These are phyloP conservation scores for Amblyteles armatorius DNA, from an alignment of 2,888 invertebrate species.

Conservation along the genomic window DNA sequence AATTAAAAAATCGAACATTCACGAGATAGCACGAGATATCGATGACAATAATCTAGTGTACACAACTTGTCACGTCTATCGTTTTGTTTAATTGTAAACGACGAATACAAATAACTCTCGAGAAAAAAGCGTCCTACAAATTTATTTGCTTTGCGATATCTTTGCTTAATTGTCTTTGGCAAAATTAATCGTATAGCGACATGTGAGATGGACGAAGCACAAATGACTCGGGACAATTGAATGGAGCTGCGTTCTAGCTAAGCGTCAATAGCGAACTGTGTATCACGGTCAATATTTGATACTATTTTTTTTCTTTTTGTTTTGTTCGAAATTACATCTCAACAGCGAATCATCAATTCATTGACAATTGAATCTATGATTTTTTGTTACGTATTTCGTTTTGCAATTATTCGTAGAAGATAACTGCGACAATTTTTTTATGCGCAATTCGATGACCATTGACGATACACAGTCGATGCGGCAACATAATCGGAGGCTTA, in stretches of 20 bases:
- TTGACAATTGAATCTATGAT: neutral
- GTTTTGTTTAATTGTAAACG: constrained; percentile 46
- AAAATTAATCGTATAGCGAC: constrained; percentile 54
- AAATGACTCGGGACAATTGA: constrained; percentile 55
- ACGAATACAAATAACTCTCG: constrained; percentile 53
- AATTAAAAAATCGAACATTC: constrained; percentile 69
- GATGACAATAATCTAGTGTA: constrained; percentile 73
- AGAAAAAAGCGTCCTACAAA: constrained; percentile 61
- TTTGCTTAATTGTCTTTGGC: constrained; percentile 60
- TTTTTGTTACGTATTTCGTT: neutral
- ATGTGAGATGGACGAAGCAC: constrained; percentile 65
- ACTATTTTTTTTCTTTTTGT: neutral
- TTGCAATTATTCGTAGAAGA: neutral
- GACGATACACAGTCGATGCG: constrained; percentile 57
- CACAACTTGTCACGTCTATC: constrained; percentile 67
- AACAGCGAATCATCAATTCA: constrained; percentile 6
- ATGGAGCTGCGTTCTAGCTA: constrained; percentile 61
- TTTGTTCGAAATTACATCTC: neutral
- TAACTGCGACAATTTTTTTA: constrained; percentile 26
- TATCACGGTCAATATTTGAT: constrained; percentile 42
- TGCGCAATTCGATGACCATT: constrained; percentile 31
- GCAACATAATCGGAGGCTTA: constrained; percentile 35
- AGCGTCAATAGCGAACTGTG: constrained; percentile 54
- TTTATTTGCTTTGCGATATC: constrained; percentile 49
- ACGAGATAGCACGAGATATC: constrained; percentile 67